Evolutionary conservation across 2,888 invertebrate genomes (phyloP).

Genomic region (Perizoma flavofasciatum): DNA sequence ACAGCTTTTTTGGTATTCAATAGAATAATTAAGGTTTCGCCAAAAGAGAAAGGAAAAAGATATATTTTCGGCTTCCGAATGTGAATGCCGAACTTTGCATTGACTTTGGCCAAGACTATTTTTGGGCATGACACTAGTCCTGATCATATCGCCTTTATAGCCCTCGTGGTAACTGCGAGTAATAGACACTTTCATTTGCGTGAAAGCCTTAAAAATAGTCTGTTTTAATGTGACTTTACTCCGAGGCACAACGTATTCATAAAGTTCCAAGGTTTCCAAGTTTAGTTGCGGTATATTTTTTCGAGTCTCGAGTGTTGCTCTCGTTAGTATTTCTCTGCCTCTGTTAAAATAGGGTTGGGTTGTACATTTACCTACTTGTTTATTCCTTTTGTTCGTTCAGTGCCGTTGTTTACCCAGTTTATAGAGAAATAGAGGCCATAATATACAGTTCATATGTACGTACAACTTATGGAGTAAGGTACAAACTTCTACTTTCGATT

Average conservation of each 20-base stretch:
- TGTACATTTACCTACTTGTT: no score
- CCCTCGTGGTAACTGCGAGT: conserved; percentile 11
- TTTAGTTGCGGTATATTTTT: conserved; percentile 12
- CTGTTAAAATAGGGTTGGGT: conserved; percentile 2
- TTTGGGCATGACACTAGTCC: not conserved
- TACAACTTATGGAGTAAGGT: no score
- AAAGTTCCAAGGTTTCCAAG: conserved; percentile 9
- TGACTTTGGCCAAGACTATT: not conserved
- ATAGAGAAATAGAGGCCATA: no score
- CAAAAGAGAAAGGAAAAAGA: no score
- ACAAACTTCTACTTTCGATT: no score
- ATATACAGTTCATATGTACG: no score
- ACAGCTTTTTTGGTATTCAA: no score
- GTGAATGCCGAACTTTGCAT: not conserved
- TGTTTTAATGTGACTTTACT: conserved; percentile 22
- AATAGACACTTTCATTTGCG: conserved; percentile 33
- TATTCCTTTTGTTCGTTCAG: no score
- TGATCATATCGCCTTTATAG: conserved; percentile 27
- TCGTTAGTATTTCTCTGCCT: conserved; percentile 13
- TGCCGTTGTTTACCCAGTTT: no score
- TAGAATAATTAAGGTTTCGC: no score
- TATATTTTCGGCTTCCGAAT: not conserved
- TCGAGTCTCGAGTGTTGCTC: conserved; percentile 11
- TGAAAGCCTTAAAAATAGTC: conserved; percentile 36
- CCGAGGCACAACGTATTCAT: conserved; percentile 6